Percentiles rank a stretch among this genome's conserved stretches.
phyloP scores from a whole-genome alignment of 2,797 vertebrate genomes.

The Sebastes itinus region DNA sequence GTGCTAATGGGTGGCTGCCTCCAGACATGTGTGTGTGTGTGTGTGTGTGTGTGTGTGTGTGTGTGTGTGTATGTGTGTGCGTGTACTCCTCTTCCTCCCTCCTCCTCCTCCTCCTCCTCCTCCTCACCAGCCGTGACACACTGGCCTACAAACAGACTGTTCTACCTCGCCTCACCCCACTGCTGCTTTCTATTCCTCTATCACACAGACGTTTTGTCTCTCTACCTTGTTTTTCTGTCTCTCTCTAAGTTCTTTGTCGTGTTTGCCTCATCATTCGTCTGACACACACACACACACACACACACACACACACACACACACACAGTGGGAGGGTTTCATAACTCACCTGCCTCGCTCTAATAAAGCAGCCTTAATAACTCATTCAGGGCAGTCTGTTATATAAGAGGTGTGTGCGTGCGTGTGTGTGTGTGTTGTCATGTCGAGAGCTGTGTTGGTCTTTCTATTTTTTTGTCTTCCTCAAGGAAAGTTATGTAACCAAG shows the following conservation, averaged over 20 bases:
- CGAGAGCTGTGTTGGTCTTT: neutral
- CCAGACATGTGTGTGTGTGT: neutral
- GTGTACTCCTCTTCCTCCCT: neutral
- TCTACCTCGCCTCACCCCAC: conserved; percentile 38
- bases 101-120: neutral
- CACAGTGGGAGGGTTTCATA: conserved; percentile 56
- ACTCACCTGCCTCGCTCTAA: conserved; percentile 63
- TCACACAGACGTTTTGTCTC: neutral
- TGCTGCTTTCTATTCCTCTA: neutral
- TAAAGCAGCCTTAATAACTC: conserved; percentile 64
- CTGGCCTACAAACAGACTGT: conserved; percentile 72
- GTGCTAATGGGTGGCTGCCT: neutral
- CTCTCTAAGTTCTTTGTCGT: neutral
- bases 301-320: neutral
- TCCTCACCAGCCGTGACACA: conserved; percentile 67
- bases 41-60: no score
- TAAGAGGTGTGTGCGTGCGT: conserved; percentile 25
- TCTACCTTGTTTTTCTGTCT: neutral
- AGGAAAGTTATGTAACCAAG: conserved; percentile 9
- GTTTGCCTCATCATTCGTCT: neutral
- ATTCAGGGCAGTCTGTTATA: conserved; percentile 58
- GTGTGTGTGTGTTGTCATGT: neutral
- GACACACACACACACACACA: neutral
- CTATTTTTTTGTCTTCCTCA: conserved; percentile 7
- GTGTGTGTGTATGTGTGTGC: neutral